Evolutionary conservation across 2,797 vertebrate genomes (phyloP), one percentile per base, ranked within the genome.

Genomic region (Cyclura pinguis): DNA sequence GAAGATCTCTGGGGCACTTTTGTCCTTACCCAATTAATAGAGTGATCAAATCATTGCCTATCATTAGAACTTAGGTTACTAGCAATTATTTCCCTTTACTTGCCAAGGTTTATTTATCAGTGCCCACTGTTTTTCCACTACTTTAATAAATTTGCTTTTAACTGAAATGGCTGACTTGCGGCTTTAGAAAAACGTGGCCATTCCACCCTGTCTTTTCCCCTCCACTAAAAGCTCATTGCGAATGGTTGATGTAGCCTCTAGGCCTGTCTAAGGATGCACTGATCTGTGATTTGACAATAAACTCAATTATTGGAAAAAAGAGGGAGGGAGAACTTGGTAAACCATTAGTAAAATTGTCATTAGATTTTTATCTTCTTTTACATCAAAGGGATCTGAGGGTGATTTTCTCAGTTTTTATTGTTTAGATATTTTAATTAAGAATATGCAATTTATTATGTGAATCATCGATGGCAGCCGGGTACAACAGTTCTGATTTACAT

Each of bases 61-160:
- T 72, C 97, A 95, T 93, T 94, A 93, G 95, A 96, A 96, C 90
- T 95, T 90, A 90, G 83, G 92, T 95, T 96, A 83, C 85, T 92
- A 93, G 90, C 93, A 98, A 97, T 97, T 97, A 97, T 95, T 96
- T 81, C 87, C 83, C 50, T 47, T 93, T 92, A 95, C 90, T 91
- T 95, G 96, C 91, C 94, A 95, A 96, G 96, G 92, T 95, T 96
- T 97, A 95, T 97, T 97, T 96, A 96, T 96, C 95, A 97, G 94
- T 95, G 95, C 94, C 95, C 96, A 92, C 93, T 95, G 35, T 97
- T 92, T 93, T 95, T 94, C 89, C 50, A 93, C 86, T 18, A 27
- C 94, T 96, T 94, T 95, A 91, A 97, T 96, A 97, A 97, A 97
- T 97, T 93, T 93, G 92, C 96, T 95, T 93, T 90, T 97, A 97